Evolutionary conservation across 2,113 vertebrate species (phyloP).

Genomic region (Tangachromis dhanisi): DNA sequence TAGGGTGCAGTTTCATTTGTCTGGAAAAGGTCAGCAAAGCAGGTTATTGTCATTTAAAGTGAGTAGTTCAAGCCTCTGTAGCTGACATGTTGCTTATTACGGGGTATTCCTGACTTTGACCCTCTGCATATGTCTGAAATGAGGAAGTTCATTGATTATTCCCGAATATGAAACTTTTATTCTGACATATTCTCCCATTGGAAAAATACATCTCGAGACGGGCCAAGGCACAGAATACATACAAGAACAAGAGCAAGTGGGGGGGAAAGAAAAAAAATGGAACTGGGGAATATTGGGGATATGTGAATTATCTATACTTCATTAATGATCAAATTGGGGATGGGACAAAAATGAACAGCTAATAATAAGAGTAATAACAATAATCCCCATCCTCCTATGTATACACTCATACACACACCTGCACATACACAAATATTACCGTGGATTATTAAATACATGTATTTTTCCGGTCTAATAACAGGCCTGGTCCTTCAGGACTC

Average conservation of each 20-base stretch:
- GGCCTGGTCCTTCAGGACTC: background rate
- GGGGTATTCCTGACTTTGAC: background rate
- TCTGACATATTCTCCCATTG: background rate
- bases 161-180: background rate
- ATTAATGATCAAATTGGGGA: background rate
- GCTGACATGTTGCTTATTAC: background rate
- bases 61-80: background rate
- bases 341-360: background rate
- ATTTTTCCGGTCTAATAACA: background rate
- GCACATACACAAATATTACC: background rate
- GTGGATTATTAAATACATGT: background rate
- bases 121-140: background rate
- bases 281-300: background rate
- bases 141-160: background rate
- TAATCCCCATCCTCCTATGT: accelerated
- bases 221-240: background rate
- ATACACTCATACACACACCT: background rate
- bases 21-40: background rate
- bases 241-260: background rate
- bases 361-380: background rate
- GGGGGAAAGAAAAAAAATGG: accelerated
- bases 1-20: background rate
- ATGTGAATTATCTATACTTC: background rate
- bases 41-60: background rate
- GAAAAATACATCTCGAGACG: background rate